A percentile compares a stretch with the other conserved stretches of the same genome.
Conservation (phyloP, 2,113 vertebrate genomes). For the Bubo blakistoni region DNA sequence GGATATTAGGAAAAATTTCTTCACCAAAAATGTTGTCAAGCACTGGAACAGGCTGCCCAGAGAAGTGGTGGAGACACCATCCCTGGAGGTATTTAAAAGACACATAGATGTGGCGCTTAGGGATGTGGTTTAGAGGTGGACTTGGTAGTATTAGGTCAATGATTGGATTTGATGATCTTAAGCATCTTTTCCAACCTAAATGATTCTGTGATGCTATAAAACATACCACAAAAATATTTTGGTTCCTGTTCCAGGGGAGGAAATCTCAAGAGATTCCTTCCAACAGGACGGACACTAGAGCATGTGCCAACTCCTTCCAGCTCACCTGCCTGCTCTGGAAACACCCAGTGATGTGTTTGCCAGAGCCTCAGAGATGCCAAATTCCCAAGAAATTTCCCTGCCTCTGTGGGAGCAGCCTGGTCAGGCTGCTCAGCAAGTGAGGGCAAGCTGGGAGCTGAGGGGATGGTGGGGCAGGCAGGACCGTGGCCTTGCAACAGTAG, state of each 20-base stretch:
- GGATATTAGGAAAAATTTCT: background rate
- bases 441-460: background rate
- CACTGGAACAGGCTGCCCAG: background rate
- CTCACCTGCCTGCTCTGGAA: background rate
- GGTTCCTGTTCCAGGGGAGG: background rate
- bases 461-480: background rate
- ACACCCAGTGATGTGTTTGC: accelerated
- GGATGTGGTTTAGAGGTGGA: background rate
- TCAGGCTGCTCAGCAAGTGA: accelerated
- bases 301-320: background rate
- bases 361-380: background rate
- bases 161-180: background rate
- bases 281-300: background rate
- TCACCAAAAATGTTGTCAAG: background rate
- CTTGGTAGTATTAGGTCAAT: background rate
- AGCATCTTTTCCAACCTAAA: background rate
- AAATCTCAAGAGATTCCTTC: background rate
- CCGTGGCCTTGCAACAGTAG: background rate
- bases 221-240: background rate
- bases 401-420: background rate
- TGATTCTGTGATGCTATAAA: background rate
- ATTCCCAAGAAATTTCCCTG: background rate
- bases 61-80: background rate
- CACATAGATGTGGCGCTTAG: accelerated
- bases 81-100: background rate